Base-by-base conservation (phyloP, 2,888 invertebrate species). In the Agrochola circellaris region DNA sequence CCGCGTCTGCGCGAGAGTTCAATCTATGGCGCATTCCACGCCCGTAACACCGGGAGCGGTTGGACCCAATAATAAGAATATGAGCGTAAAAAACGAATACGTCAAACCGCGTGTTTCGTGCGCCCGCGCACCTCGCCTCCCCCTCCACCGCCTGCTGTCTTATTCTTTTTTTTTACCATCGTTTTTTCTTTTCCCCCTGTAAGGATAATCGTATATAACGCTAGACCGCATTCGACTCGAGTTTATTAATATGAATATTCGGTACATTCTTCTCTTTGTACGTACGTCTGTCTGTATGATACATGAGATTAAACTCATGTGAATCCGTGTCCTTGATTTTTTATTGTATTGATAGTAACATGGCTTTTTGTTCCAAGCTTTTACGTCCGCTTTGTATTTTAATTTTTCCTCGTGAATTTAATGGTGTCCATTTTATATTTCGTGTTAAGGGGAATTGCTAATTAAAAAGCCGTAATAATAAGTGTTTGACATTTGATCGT, bases 11-110 rank as follows among this genome's bases (percentile, higher is more conserved):
- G 82, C 87, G 75, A 82, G 81, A 87, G 80, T 89, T 86, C 42
- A 85, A 84, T 96, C 96, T 95, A 89, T 94, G 93, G 92, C 93
- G 93, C 96, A 96, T 96, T 96, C 96, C 96, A 89, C 93, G 93
- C 89, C 91, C 97, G 97, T 97, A 97, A 97, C 96, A 97, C 96
- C 96, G 94, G 97, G 96, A 96, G 97, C 97, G 95, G 93, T 93
- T 93, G 94, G 93, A 92, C 94, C 94, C 95, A 96, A 96, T 95
- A 96, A 96, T 96, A 96, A 95, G 94, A 95, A 95, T 95, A 95
- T 94, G 95, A 94, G 93, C 93, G 92, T 95, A 96, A 95, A 95
- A 96, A 95, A 97, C 94, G 95, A 94, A 93, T 93, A 94, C 94
- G 93, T 94, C 95, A 94, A 94, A 94, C 93, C 90, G 91, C 90